phyloP scores from a whole-genome alignment of 2,113 vertebrate species.

The Lepus americanus region DNA sequence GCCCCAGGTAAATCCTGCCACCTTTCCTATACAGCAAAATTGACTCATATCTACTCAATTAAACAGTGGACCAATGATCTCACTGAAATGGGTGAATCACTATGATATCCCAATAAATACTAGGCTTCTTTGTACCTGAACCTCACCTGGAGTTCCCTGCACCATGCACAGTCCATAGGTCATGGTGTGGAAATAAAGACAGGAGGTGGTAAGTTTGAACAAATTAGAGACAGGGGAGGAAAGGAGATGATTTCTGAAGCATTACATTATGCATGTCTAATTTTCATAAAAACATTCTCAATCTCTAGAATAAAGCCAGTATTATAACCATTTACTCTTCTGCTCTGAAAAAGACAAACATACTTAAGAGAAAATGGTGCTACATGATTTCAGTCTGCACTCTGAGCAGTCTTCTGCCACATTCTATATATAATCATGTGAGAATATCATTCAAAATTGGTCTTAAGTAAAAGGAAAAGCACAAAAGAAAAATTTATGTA shows the following conservation, averaged over 20 bases:
- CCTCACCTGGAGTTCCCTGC: background rate
- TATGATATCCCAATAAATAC: background rate
- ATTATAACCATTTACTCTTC: background rate
- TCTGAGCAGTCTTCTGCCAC: background rate
- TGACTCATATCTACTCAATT: background rate
- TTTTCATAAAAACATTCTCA: background rate
- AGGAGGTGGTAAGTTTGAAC: accelerated
- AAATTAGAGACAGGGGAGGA: background rate
- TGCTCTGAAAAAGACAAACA: conserved; percentile 23
- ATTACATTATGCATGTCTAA: background rate
- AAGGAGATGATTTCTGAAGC: background rate
- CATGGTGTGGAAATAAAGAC: background rate
- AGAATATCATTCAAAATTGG: background rate
- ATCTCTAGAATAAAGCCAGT: conserved; percentile 8
- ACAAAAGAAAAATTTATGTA: background rate
- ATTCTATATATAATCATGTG: background rate
- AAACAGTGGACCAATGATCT: background rate
- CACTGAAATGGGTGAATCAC: conserved; percentile 14
- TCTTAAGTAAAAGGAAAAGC: conserved; percentile 46
- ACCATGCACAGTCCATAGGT: background rate
- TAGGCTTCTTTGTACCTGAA: background rate
- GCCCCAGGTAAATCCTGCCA: background rate
- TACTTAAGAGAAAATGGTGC: background rate
- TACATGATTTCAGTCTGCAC: background rate
- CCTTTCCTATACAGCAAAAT: background rate